Conservation (phyloP, 2,888 invertebrate species). For the Lasiommata megera region DNA sequence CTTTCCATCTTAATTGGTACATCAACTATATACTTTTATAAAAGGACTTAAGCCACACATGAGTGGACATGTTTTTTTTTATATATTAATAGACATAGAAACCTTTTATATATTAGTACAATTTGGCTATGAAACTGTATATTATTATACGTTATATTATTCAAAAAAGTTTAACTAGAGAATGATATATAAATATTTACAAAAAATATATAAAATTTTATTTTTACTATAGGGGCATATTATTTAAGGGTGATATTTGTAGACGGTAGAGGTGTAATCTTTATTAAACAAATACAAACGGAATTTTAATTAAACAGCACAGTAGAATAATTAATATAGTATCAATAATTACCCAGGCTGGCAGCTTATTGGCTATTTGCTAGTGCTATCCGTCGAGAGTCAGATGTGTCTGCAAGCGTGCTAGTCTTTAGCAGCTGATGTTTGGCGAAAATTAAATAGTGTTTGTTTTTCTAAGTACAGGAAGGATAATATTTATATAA, state of each 20-base stretch:
- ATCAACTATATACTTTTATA: background rate
- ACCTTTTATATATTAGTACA: background rate
- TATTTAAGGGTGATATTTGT: background rate
- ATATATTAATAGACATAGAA: background rate
- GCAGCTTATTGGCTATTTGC: too few relatives aligned
- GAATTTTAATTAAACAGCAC: too few relatives aligned
- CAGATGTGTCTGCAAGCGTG: too few relatives aligned
- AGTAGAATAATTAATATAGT: too few relatives aligned
- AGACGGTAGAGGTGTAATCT: too few relatives aligned
- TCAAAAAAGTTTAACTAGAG: conserved; percentile 2
- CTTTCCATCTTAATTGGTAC: background rate
- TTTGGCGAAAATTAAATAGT: too few relatives aligned
- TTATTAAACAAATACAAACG: too few relatives aligned
- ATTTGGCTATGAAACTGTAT: conserved; percentile 2
- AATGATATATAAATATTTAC: background rate
- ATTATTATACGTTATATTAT: conserved; percentile 5
- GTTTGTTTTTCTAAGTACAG: too few relatives aligned
- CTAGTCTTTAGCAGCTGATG: too few relatives aligned
- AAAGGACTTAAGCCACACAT: background rate
- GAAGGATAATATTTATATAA: too few relatives aligned
- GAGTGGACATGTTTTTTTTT: background rate
- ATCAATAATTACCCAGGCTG: too few relatives aligned
- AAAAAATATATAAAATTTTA: background rate
- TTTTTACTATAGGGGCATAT: background rate
- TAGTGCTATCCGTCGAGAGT: too few relatives aligned